A percentile compares a stretch with the other conserved stretches of the same genome.
Evolutionary conservation across 2,888 invertebrate genomes (phyloP).

Genomic region (Tolmerus cingulatus): DNA sequence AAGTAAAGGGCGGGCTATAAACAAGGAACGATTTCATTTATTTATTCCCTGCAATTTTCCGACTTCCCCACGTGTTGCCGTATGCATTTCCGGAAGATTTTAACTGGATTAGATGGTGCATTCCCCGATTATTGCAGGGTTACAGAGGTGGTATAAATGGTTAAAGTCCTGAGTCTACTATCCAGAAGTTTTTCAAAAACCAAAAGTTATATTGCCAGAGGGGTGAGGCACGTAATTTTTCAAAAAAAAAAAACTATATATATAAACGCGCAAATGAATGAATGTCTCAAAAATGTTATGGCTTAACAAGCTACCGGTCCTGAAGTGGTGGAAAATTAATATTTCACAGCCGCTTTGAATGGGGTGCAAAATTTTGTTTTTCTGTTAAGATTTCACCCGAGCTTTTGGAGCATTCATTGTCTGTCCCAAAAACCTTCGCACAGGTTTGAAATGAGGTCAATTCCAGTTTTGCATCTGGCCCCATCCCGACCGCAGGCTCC

Average conservation of each 20-base stretch:
- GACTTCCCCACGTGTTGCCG: conserved; percentile 7
- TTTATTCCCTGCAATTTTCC: conserved; percentile 40
- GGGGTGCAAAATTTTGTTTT: background rate
- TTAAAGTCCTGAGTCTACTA: background rate
- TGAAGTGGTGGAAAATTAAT: background rate
- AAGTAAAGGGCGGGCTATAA: conserved; percentile 39
- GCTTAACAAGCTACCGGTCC: background rate
- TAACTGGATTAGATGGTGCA: conserved; percentile 39
- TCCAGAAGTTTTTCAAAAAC: background rate
- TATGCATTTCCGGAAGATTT: background rate
- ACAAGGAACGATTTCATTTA: conserved; percentile 46
- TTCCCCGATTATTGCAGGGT: background rate
- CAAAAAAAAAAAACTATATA: background rate
- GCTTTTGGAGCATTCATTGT: background rate
- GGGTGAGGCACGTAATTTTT: background rate
- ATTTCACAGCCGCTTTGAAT: background rate
- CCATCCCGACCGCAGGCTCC: background rate
- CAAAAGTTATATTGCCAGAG: background rate
- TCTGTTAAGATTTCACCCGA: background rate
- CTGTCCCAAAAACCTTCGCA: background rate
- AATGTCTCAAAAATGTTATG: background rate
- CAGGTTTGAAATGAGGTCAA: background rate
- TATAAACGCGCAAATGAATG: background rate
- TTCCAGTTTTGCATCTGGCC: background rate
- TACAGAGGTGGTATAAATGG: background rate